These are phyloP conservation scores for Anguilla anguilla DNA, from an alignment of 2,797 vertebrate species.

Conservation along the genomic window DNA sequence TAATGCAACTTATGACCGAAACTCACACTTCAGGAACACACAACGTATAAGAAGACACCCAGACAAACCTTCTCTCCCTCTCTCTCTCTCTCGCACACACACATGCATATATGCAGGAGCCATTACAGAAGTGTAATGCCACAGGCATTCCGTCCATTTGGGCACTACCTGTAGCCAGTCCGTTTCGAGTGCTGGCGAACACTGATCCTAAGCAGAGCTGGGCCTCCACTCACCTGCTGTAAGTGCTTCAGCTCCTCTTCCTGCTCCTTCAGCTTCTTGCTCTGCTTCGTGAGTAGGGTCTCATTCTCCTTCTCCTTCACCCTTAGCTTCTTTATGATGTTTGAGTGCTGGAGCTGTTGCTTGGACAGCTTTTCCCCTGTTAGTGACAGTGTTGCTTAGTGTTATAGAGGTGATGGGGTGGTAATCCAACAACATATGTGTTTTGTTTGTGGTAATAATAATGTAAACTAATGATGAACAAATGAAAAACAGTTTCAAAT, in stretches of 20 bases:
- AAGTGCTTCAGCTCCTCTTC: conserved; percentile 89
- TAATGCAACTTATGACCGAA: not conserved
- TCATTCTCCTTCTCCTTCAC: conserved; percentile 93
- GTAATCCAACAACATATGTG: not conserved
- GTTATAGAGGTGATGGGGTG: not conserved
- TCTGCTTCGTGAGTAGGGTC: conserved; percentile 76
- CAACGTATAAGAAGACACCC: not conserved
- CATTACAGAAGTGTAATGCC: not conserved
- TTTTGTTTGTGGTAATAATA: not conserved
- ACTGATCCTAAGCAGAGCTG: not conserved
- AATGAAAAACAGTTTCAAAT: not conserved
- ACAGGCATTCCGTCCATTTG: too few species aligned
- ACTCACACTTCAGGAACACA: not conserved
- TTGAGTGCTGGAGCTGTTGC: conserved; percentile 95
- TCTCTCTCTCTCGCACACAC: too few species aligned
- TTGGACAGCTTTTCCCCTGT: conserved; percentile 97
- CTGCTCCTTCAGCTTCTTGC: conserved; percentile 84
- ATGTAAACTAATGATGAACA: not conserved
- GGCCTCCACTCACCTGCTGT: conserved; percentile 78
- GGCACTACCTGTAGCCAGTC: too few species aligned
- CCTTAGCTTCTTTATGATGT: conserved; percentile 96
- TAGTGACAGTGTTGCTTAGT: conserved; percentile 10
- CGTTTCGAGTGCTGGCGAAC: not conserved
- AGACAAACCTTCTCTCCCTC: too few species aligned
- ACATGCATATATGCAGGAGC: not conserved